These are phyloP conservation scores for Pipistrellus nathusii DNA, from an alignment of 2,797 vertebrate species.

Conservation along the genomic window DNA sequence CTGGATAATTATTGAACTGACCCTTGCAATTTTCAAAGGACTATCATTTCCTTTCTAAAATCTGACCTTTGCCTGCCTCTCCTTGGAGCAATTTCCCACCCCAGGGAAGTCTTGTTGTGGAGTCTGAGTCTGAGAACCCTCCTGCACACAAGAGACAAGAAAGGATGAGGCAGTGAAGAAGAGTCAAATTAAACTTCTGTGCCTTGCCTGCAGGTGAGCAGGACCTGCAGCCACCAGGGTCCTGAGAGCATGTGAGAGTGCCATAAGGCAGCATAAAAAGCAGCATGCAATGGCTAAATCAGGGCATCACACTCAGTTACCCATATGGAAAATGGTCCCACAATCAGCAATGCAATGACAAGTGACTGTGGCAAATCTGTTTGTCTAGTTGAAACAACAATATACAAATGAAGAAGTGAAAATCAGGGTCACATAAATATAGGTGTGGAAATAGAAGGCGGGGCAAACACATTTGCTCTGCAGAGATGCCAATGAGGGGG, in stretches of 20 bases:
- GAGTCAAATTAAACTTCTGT: not conserved
- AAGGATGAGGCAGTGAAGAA: not conserved
- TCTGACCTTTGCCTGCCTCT: constrained; percentile 39
- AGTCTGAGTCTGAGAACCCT: not conserved
- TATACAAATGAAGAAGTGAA: not conserved
- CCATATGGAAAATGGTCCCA: rapidly evolving
- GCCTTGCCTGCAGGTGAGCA: not conserved
- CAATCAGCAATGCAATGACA: not conserved
- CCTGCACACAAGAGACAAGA: not conserved
- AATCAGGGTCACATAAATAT: not conserved
- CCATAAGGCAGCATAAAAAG: not conserved
- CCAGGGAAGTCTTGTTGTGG: not conserved
- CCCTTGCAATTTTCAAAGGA: constrained; percentile 41
- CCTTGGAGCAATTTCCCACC: not conserved
- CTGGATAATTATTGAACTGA: constrained; percentile 40
- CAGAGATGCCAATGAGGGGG: not conserved
- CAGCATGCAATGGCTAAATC: not conserved
- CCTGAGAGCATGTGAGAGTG: rapidly evolving
- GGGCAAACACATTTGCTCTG: rapidly evolving
- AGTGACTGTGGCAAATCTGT: no score
- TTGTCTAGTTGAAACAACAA: not conserved
- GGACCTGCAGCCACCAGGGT: not conserved
- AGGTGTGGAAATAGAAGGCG: rapidly evolving
- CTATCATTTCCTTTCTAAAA: constrained; percentile 1
- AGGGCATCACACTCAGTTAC: rapidly evolving